A percentile compares a stretch with the other conserved stretches of the same genome.
Conservation (phyloP, 2,888 invertebrate species). For the Chaetogeoica ovagalla region DNA sequence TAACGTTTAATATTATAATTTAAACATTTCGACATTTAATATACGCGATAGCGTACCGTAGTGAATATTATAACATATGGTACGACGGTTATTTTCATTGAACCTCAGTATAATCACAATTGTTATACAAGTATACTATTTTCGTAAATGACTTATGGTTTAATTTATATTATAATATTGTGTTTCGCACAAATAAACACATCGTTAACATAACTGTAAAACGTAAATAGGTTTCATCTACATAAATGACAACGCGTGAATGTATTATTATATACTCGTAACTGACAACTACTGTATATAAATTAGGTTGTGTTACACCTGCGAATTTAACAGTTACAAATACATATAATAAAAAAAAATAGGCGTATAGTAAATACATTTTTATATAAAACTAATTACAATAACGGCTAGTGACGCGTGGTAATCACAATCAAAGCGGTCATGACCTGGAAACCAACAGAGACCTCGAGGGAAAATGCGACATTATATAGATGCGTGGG, state of each 20-base stretch:
- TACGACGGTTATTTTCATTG: neutral
- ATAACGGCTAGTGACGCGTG: too few relatives aligned
- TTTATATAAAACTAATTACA: neutral
- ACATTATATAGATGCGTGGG: too few relatives aligned
- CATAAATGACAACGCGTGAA: neutral
- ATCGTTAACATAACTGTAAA: conserved; percentile 12
- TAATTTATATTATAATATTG: neutral
- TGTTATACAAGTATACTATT: conserved; percentile 1
- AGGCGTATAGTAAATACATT: neutral
- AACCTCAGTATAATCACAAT: neutral
- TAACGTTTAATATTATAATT: neutral
- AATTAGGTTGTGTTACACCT: neutral
- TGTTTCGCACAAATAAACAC: conserved; percentile 26
- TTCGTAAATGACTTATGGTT: neutral
- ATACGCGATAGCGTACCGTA: neutral
- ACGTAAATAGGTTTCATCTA: conserved; percentile 1
- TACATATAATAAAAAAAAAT: too few relatives aligned
- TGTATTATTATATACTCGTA: neutral
- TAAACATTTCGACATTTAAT: neutral
- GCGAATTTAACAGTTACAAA: neutral
- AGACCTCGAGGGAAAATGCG: too few relatives aligned
- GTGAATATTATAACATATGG: neutral
- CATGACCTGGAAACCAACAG: too few relatives aligned
- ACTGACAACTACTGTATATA: neutral
- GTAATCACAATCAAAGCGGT: too few relatives aligned